phyloP scores from a whole-genome alignment of 2,888 invertebrate genomes.

The Toxonevra muliebris region DNA sequence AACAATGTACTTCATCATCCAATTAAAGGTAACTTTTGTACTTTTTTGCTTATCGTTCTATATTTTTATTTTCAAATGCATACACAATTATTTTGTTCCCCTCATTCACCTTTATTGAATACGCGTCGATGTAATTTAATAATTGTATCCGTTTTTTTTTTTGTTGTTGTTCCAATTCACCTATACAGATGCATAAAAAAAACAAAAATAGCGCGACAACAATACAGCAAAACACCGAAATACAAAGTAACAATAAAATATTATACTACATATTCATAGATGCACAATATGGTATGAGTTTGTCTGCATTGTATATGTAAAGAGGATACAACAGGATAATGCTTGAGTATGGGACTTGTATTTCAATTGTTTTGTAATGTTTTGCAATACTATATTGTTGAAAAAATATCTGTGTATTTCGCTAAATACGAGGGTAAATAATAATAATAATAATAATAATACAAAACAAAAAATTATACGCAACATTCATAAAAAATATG shows the following conservation, averaged over 20 bases:
- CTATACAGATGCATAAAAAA: not conserved
- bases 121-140: constrained; percentile 17
- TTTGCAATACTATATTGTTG: constrained; percentile 2
- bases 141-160: constrained; percentile 30
- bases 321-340: constrained; percentile 32
- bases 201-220: constrained; percentile 1
- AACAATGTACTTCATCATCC: too few species aligned
- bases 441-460: not conserved
- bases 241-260: constrained; percentile 21
- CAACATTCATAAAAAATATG: not conserved
- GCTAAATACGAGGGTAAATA: not conserved
- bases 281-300: not conserved
- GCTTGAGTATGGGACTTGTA: constrained; percentile 21
- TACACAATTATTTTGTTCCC: not conserved
- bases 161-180: not conserved
- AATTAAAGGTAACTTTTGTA: too few species aligned
- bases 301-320: not conserved
- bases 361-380: constrained; percentile 19
- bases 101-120: too few species aligned
- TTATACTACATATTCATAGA: not conserved
- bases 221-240: constrained; percentile 8
- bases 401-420: too few species aligned
- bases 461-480: constrained; percentile 1
- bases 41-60: too few species aligned
- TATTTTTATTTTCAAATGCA: too few species aligned